Conservation (phyloP, 37 sponge, comb jelly and placozoan species). For the Beroe forskalii region DNA sequence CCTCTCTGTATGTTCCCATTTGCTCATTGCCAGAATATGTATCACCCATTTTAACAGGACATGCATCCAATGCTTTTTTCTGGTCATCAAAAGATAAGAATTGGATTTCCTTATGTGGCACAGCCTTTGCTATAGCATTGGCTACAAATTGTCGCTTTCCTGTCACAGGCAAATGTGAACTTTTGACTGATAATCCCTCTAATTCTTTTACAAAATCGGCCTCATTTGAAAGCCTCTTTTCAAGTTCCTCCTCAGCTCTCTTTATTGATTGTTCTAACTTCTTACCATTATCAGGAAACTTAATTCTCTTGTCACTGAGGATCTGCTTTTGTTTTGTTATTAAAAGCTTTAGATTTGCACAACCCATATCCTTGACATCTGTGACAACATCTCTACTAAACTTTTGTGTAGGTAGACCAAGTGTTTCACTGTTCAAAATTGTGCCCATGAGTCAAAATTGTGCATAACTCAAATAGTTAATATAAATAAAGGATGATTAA, state of each 20-base stretch:
- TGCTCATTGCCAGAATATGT: background rate
- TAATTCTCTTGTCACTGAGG: background rate
- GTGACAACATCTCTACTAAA: background rate
- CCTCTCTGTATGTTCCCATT: background rate
- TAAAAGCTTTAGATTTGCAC: background rate
- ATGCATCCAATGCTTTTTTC: background rate
- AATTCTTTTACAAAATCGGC: background rate
- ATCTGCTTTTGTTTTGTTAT: background rate
- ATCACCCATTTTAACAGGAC: background rate
- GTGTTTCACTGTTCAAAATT: background rate
- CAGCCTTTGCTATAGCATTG: background rate
- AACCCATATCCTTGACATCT: background rate
- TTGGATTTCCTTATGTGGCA: background rate
- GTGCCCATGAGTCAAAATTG: too few relatives aligned
- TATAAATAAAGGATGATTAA: background rate
- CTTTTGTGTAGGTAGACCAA: constrained; percentile 19
- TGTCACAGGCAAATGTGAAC: background rate
- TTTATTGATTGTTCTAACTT: constrained; percentile 2
- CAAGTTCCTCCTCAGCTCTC: background rate
- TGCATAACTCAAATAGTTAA: too few relatives aligned
- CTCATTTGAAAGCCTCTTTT: background rate
- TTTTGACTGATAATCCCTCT: background rate
- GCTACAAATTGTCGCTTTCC: background rate
- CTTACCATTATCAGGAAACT: background rate
- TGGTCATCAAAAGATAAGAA: constrained; percentile 16